Evolutionary conservation across 2,797 vertebrate species (phyloP).

Genomic region (Hapalemur alaotrensis): DNA sequence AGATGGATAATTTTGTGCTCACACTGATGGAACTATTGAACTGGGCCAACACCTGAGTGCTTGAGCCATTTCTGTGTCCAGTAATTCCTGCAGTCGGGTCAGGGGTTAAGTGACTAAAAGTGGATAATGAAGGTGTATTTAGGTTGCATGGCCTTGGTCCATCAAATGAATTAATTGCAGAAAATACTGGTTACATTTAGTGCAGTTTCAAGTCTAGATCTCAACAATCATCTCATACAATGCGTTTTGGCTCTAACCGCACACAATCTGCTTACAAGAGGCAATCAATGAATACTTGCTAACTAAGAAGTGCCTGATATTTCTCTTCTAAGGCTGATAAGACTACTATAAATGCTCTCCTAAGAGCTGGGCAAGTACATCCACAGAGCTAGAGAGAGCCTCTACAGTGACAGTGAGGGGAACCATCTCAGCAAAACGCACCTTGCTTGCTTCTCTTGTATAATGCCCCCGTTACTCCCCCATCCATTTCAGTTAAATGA

Average conservation of each 20-base stretch:
- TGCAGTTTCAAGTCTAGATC: neutral
- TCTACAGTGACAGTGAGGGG: neutral
- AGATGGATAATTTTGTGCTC: neutral
- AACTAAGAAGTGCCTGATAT: neutral
- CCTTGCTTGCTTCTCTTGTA: neutral
- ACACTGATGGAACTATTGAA: neutral
- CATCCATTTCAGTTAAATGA: neutral
- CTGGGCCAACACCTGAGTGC: neutral
- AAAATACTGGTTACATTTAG: constrained; percentile 1
- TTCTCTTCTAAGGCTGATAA: neutral
- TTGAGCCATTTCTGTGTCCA: neutral
- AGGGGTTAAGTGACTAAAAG: constrained; percentile 36
- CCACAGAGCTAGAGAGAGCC: neutral
- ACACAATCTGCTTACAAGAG: neutral
- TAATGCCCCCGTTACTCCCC: neutral
- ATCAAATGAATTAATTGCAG: neutral
- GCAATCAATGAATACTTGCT: neutral
- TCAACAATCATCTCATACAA: neutral
- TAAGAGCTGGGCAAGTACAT: neutral
- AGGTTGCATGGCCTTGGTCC: neutral
- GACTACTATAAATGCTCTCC: neutral
- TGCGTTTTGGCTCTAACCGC: neutral
- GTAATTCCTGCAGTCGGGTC: constrained; percentile 5
- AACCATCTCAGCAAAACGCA: neutral
- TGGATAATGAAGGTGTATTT: constrained; percentile 26